Evolutionary conservation across 2,888 invertebrate genomes (phyloP).

Genomic region (Branchellion lobata): DNA sequence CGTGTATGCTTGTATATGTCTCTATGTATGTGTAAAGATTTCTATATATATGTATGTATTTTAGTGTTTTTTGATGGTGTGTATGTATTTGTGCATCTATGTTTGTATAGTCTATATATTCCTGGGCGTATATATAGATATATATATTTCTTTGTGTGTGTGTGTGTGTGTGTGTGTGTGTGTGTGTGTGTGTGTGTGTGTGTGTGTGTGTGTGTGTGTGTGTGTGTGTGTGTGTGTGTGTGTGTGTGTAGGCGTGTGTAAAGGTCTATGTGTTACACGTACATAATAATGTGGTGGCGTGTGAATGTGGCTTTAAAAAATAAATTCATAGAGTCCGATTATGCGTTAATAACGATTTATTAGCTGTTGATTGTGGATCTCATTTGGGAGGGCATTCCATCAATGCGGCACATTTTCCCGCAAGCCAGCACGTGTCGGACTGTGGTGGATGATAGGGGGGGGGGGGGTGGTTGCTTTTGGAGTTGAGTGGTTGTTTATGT

Average conservation of each 20-base stretch:
- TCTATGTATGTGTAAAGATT: neutral
- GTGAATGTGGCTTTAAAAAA: too few species aligned
- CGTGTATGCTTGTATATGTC: neutral
- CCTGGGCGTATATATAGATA: neutral
- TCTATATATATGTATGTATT: neutral
- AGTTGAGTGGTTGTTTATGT: too few species aligned
- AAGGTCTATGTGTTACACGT: neutral
- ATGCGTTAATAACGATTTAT: too few species aligned
- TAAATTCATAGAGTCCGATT: too few species aligned
- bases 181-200: slow-evolving; percentile 36
- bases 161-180: slow-evolving; percentile 10
- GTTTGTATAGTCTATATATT: neutral
- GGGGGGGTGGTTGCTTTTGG: too few species aligned
- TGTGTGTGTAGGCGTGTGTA: neutral
- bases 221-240: slow-evolving; percentile 4
- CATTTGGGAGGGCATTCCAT: neutral
- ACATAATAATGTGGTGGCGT: too few species aligned
- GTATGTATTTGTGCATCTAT: slow-evolving; percentile 1
- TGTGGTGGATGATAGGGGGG: too few species aligned
- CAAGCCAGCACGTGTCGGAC: too few species aligned
- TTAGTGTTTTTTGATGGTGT: neutral
- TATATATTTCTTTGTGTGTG: neutral
- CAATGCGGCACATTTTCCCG: neutral
- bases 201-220: neutral
- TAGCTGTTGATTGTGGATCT: too few species aligned